These are phyloP conservation scores for Dicrostonyx torquatus DNA, from an alignment of 2,797 vertebrate species.

Conservation along the genomic window DNA sequence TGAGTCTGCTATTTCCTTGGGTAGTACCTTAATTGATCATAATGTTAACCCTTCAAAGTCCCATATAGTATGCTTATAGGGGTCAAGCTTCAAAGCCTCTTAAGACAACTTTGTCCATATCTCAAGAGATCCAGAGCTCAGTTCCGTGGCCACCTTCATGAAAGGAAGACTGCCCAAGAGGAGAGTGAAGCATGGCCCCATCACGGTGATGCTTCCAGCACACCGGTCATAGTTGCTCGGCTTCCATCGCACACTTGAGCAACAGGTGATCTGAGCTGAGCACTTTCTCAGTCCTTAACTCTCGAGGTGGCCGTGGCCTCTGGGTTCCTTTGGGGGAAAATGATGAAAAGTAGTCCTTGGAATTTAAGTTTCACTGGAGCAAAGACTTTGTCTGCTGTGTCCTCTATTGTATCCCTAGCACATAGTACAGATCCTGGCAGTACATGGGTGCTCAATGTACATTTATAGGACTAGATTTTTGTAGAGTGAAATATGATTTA, in stretches of 20 bases:
- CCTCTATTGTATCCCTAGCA: neutral
- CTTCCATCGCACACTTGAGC: neutral
- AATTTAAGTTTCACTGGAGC: neutral
- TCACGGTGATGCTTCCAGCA: too few species aligned
- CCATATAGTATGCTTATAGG: neutral
- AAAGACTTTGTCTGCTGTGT: constrained; percentile 10
- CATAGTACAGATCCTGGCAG: neutral
- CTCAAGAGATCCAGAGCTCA: neutral
- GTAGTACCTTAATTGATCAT: neutral
- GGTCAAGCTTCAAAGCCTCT: neutral
- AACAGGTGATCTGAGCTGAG: neutral
- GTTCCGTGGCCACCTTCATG: neutral
- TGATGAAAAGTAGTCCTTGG: neutral
- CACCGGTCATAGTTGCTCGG: neutral
- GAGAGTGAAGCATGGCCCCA: neutral
- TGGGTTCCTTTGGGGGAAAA: neutral
- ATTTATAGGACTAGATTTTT: constrained; percentile 33
- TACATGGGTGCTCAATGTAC: neutral
- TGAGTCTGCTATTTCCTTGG: neutral
- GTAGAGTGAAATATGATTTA: neutral
- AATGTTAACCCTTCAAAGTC: neutral
- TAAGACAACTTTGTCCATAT: neutral
- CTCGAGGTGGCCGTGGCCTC: neutral
- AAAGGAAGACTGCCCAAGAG: neutral
- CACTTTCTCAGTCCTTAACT: neutral